phyloP scores from a whole-genome alignment of 2,888 invertebrate genomes.

The Melanostoma mellinum region DNA sequence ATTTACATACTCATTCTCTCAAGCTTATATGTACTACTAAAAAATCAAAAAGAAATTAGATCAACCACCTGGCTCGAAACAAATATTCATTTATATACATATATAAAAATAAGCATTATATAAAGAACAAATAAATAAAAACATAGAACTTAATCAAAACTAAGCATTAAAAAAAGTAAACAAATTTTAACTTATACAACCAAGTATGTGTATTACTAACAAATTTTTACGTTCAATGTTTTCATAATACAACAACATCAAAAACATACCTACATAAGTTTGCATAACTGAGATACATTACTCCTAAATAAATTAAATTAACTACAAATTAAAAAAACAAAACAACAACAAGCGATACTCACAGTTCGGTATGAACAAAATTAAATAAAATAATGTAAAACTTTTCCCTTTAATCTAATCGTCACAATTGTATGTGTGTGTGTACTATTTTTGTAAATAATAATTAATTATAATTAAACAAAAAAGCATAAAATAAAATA shows the following conservation, averaged over 20 bases:
- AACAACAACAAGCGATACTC: constrained; percentile 42
- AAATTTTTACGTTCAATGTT: constrained; percentile 67
- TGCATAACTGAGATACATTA: constrained; percentile 54
- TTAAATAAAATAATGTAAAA: constrained; percentile 22
- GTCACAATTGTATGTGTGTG: constrained; percentile 64
- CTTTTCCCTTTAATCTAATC: constrained; percentile 35
- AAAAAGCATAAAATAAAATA: constrained; percentile 30
- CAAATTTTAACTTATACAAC: constrained; percentile 57
- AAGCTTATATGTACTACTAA: constrained; percentile 6
- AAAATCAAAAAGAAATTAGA: constrained; percentile 21
- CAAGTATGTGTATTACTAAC: constrained; percentile 55
- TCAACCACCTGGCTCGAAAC: constrained; percentile 41
- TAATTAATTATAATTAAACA: neutral
- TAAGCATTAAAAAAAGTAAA: constrained; percentile 28
- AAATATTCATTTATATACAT: constrained; percentile 37
- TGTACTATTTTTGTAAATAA: constrained; percentile 72
- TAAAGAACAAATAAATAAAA: constrained; percentile 37
- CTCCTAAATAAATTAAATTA: constrained; percentile 50
- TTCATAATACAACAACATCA: constrained; percentile 49
- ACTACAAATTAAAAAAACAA: constrained; percentile 15
- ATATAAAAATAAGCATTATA: constrained; percentile 55
- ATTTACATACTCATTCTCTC: constrained; percentile 60
- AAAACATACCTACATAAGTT: constrained; percentile 39
- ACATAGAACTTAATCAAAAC: constrained; percentile 52
- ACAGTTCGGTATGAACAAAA: constrained; percentile 48